These are phyloP conservation scores for Calliopum simillimum DNA, from an alignment of 2,888 invertebrate genomes.

Conservation along the genomic window DNA sequence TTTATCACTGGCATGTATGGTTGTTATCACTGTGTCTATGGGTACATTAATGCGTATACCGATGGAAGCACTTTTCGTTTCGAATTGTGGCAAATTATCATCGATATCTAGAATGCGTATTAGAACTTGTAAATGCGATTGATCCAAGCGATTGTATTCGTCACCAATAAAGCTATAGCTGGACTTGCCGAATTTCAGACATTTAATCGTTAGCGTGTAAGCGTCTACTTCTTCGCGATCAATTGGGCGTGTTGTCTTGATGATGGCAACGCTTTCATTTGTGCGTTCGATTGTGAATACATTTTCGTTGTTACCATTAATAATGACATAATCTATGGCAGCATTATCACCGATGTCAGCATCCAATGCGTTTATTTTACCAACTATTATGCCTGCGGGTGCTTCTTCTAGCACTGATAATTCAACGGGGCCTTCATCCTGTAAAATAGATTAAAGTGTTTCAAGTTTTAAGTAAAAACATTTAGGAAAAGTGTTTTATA, in stretches of 20 bases:
- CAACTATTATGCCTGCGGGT: conserved; percentile 75
- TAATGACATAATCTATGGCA: conserved; percentile 79
- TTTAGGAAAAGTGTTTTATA: too few relatives aligned
- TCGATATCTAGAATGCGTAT: conserved; percentile 78
- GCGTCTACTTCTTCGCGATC: conserved; percentile 75
- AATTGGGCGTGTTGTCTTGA: conserved; percentile 73
- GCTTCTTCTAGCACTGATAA: conserved; percentile 77
- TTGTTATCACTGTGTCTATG: conserved; percentile 77
- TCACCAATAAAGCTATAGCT: conserved; percentile 61
- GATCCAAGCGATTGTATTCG: conserved; percentile 76
- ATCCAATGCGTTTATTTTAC: conserved; percentile 77
- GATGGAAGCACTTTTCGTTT: conserved; percentile 73
- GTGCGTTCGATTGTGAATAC: conserved; percentile 74
- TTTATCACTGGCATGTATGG: conserved; percentile 75
- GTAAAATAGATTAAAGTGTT: conserved; percentile 9
- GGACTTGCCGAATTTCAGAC: conserved; percentile 72
- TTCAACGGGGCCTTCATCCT: conserved; percentile 76
- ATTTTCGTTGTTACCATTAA: conserved; percentile 78
- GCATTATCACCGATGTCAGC: conserved; percentile 82
- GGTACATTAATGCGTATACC: conserved; percentile 82
- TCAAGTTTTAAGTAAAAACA: background rate
- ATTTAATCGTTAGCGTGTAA: conserved; percentile 76
- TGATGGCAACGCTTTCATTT: conserved; percentile 74
- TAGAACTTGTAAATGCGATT: conserved; percentile 75
- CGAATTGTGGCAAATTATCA: conserved; percentile 79